These are phyloP conservation scores for Borostomias antarcticus DNA, from an alignment of 2,797 vertebrate genomes.

Conservation along the genomic window DNA sequence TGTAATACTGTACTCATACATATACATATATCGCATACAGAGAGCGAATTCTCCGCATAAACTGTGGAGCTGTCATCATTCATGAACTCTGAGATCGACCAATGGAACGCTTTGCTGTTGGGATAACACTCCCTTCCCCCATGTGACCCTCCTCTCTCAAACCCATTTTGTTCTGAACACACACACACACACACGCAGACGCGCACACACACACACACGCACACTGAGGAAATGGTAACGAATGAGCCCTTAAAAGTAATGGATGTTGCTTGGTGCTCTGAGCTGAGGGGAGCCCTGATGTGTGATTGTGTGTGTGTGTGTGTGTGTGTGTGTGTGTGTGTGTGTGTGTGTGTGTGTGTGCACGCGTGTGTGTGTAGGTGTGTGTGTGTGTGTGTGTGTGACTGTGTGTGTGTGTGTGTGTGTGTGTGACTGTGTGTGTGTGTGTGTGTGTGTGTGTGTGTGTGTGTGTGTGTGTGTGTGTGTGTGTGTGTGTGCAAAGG, in stretches of 20 bases:
- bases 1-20: not conserved
- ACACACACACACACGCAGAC: not conserved
- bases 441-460: not conserved
- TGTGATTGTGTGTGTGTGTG: not conserved
- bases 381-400: not conserved
- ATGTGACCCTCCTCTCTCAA: not conserved
- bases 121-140: not conserved
- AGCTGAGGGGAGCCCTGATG: not conserved
- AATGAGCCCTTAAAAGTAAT: constrained; percentile 15
- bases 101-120: constrained; percentile 3
- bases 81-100: constrained; percentile 8
- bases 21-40: too few relatives aligned
- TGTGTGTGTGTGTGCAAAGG: not conserved
- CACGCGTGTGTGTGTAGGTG: not conserved
- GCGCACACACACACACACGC: not conserved
- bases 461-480: constrained; percentile 2
- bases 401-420: not conserved
- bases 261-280: constrained; percentile 1
- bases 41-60: not conserved
- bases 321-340: not conserved
- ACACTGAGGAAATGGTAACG: not conserved
- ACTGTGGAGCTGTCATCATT: constrained; percentile 9
- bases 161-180: not conserved
- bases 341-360: not conserved
- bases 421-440: not conserved